Evolutionary conservation across 1,140 invertebrate genomes (phyloP).

Genomic region (Grapholita molesta): DNA sequence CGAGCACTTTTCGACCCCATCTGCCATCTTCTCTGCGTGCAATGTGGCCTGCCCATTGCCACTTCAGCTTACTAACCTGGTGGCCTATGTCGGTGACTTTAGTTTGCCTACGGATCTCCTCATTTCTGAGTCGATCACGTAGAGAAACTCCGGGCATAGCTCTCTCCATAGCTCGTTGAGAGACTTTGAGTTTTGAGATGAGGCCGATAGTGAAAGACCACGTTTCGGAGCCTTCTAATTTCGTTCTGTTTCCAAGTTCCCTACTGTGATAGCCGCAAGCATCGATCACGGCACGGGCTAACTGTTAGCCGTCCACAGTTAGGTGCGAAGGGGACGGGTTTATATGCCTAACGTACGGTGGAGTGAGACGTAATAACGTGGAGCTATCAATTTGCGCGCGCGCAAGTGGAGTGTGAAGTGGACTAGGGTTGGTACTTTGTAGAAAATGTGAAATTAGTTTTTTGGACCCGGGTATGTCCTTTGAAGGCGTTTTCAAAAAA

Average conservation of each 20-base stretch:
- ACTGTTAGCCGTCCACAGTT: constrained; percentile 17
- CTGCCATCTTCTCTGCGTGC: no score
- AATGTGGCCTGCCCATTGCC: no score
- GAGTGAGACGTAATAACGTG: not conserved
- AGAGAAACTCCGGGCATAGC: no score
- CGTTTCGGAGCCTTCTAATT: not conserved
- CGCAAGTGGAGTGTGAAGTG: constrained; percentile 6
- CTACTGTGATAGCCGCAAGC: not conserved
- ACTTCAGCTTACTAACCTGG: no score
- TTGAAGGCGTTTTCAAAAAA: no score
- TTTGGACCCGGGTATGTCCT: no score
- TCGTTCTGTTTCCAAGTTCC: not conserved
- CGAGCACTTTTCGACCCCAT: no score
- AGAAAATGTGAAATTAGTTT: no score
- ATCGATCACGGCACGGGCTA: constrained; percentile 14
- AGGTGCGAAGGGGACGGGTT: not conserved
- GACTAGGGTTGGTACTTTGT: not conserved
- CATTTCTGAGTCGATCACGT: no score
- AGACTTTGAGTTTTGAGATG: not conserved
- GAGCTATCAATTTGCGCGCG: constrained; percentile 3
- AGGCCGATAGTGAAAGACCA: not conserved
- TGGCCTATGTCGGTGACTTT: no score
- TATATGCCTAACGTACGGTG: not conserved
- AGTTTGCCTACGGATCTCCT: no score
- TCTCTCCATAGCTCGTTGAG: no score